Evolutionary conservation across 2,888 invertebrate species (phyloP).

Genomic region (Pterostichus niger): DNA sequence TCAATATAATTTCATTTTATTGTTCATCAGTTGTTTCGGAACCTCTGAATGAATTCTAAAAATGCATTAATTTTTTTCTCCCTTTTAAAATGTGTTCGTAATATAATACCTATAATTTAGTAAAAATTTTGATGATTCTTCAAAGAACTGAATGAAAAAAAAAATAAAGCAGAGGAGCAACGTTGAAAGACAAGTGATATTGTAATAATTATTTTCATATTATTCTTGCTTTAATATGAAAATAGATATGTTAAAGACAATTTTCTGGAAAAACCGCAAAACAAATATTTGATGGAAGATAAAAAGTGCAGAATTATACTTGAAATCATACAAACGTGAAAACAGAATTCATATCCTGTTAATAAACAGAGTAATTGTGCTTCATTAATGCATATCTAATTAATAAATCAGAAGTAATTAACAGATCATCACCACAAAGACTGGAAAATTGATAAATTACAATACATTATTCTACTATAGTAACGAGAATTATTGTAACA

Average conservation of each 20-base stretch:
- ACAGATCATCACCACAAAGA: neutral
- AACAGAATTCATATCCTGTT: constrained; percentile 19
- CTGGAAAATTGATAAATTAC: neutral
- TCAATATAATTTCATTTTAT: no score
- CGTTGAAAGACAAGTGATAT: no score
- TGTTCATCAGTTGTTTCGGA: no score
- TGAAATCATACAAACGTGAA: neutral
- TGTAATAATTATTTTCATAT: neutral
- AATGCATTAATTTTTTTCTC: neutral
- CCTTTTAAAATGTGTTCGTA: neutral
- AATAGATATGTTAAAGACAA: neutral
- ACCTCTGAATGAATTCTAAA: no score
- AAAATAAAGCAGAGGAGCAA: no score
- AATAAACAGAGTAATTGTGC: neutral
- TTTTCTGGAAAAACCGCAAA: constrained; percentile 16
- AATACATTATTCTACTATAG: neutral
- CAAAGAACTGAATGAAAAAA: no score
- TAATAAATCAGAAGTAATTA: constrained; percentile 11
- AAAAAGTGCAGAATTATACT: neutral
- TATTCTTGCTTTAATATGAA: neutral
- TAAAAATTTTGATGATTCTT: no score
- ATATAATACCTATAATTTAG: no score
- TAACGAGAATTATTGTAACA: neutral
- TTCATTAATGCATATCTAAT: neutral
- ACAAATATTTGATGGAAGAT: neutral